These are phyloP conservation scores for Yoshiicerus persimilis DNA, from an alignment of 1,140 invertebrate genomes.

Conservation along the genomic window DNA sequence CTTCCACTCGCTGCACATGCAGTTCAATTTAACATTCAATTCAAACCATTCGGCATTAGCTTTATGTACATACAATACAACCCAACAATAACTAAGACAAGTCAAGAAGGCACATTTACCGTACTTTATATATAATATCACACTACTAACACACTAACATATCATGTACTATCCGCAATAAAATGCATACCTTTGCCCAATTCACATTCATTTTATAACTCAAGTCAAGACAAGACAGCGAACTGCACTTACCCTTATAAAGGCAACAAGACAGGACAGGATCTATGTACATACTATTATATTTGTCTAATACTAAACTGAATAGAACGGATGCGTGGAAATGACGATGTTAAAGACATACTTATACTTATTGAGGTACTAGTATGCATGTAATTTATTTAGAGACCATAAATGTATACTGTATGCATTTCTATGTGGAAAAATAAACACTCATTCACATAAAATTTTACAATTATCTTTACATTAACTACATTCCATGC, in stretches of 20 bases:
- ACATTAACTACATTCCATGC: background rate
- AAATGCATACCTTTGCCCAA: background rate
- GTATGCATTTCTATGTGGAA: background rate
- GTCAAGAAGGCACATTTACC: background rate
- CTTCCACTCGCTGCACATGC: background rate
- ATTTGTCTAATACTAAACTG: background rate
- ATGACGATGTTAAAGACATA: background rate
- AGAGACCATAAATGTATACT: background rate
- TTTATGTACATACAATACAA: background rate
- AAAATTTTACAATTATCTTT: background rate
- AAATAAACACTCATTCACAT: background rate
- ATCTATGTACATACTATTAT: background rate
- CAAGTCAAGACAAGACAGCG: background rate
- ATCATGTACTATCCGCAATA: too few species aligned
- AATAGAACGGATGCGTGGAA: background rate
- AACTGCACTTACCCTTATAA: background rate
- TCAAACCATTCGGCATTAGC: background rate
- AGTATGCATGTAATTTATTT: background rate
- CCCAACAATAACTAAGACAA: background rate
- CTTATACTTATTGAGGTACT: too few species aligned
- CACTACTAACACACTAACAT: background rate
- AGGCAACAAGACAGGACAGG: background rate
- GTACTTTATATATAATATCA: background rate
- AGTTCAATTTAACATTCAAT: background rate
- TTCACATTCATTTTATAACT: background rate